Base-by-base conservation (phyloP, 2,113 vertebrate species). In the Helogale parvula region DNA sequence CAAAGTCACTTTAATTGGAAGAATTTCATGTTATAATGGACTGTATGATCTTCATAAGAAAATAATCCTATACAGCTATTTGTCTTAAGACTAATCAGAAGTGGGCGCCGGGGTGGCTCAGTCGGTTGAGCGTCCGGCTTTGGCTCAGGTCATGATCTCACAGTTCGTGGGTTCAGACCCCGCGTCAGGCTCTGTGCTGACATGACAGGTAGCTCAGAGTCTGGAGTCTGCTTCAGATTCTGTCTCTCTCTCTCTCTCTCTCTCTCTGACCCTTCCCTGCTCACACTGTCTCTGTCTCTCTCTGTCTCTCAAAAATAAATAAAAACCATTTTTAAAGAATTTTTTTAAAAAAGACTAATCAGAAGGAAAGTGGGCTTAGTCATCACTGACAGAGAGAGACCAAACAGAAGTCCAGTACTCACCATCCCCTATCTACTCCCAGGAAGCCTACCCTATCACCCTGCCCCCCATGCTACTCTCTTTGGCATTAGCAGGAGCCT, bases 1-100 rank as follows among this genome's bases (percentile, higher is more conserved):
- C 83, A 94, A 80, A 83, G 52, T 52, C 63, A 90, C 80, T 88
- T 92, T 86, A 81, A 76, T 9, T 66, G 21, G 82, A 93, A 25
- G 54, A 89, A 96, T 83, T 97, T 83, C 25, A 25, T 29, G 11
- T 74, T 83, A 65, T 60, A n/a, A 13, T 80, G 41, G 31, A 69
- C 68, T 50, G 31, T 54, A 41, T 88, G 72, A 47, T 85, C 86
- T 87, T 94, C 29, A 31, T 57, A 69, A 89, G 68, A 79, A 93
- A 87, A 92, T 45, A 96, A 74, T 50, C 92, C 29, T 93, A 9
- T 45, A 50, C 2, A 57, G 68, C 96, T 25, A 57, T 89, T 90
- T 95, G 69, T 25, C 71, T 93, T 77, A 60, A 82, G 31, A 89
- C 79, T 45, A 93, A 60, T 60, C 65, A 54, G 21, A 45, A 80